These are phyloP conservation scores for Enteromius trimaculatus DNA, from an alignment of 2,797 vertebrate genomes.

Conservation along the genomic window DNA sequence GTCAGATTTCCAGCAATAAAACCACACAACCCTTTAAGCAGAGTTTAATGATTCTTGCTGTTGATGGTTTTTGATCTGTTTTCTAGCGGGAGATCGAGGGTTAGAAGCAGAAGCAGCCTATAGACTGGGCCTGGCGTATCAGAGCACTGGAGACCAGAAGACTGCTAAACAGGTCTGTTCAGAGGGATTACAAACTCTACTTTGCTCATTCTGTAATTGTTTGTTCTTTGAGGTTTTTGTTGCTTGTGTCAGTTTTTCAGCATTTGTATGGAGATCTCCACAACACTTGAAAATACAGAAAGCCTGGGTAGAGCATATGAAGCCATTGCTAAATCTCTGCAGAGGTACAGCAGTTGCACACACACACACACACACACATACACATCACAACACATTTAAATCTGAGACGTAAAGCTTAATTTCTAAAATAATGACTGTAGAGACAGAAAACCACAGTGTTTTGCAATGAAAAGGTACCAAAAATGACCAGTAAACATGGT, in stretches of 20 bases:
- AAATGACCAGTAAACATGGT: neutral
- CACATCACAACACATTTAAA: neutral
- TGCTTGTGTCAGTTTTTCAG: constrained; percentile 66
- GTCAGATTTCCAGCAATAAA: constrained; percentile 1
- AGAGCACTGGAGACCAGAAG: constrained; percentile 63
- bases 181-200: neutral
- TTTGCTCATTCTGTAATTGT: neutral
- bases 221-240: neutral
- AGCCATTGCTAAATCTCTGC: constrained; percentile 65
- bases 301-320: constrained; percentile 67
- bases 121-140: constrained; percentile 69
- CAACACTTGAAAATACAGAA: constrained; percentile 56
- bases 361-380: neutral
- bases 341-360: constrained; percentile 64
- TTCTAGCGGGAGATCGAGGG: constrained; percentile 76
- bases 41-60: neutral
- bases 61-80: neutral
- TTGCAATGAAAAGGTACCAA: neutral
- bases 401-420: neutral
- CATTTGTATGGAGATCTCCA: constrained; percentile 61
- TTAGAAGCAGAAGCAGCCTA: constrained; percentile 64
- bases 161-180: constrained; percentile 64
- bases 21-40: neutral
- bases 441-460: neutral
- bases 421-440: neutral